phyloP scores from a whole-genome alignment of 2,113 vertebrate genomes.

The Machaerirhynchus nigripectus region DNA sequence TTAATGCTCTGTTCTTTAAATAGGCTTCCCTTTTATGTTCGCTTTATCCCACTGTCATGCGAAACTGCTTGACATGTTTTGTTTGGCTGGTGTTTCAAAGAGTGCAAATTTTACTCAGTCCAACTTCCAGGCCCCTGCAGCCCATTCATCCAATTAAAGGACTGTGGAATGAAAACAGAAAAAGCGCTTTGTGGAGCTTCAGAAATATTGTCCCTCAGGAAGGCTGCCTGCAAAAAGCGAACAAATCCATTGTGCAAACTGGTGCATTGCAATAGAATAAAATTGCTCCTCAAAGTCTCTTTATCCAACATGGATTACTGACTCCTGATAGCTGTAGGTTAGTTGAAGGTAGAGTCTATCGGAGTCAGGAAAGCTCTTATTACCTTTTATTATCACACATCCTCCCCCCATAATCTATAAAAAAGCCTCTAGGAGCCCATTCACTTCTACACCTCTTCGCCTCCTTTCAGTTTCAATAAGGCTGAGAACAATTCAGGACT shows the following conservation, averaged over 20 bases:
- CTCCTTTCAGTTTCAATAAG: constrained; percentile 41
- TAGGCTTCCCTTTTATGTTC: neutral
- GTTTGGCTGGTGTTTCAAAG: constrained; percentile 37
- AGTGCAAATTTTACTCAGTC: neutral
- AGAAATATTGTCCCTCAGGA: constrained; percentile 58
- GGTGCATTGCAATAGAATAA: constrained; percentile 55
- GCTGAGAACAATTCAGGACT: constrained; percentile 6
- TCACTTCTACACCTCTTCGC: constrained; percentile 23
- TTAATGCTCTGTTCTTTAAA: constrained; percentile 37
- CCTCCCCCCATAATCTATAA: constrained; percentile 48
- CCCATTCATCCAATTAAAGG: constrained; percentile 51
- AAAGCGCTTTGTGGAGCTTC: neutral
- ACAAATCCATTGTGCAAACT: constrained; percentile 57
- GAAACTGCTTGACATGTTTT: constrained; percentile 17
- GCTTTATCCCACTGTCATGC: neutral
- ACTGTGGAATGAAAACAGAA: constrained; percentile 36
- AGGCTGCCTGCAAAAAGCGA: constrained; percentile 23
- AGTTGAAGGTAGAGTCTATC: constrained; percentile 50
- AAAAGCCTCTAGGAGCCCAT: constrained; percentile 49
- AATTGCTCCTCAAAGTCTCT: constrained; percentile 63
- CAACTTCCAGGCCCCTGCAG: constrained; percentile 10
- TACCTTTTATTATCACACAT: constrained; percentile 58
- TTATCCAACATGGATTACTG: constrained; percentile 63
- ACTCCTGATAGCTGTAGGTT: constrained; percentile 55
- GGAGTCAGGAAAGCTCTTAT: constrained; percentile 51